These are phyloP conservation scores for Strigamia crassipes DNA, from an alignment of 2,888 invertebrate genomes.

Conservation along the genomic window DNA sequence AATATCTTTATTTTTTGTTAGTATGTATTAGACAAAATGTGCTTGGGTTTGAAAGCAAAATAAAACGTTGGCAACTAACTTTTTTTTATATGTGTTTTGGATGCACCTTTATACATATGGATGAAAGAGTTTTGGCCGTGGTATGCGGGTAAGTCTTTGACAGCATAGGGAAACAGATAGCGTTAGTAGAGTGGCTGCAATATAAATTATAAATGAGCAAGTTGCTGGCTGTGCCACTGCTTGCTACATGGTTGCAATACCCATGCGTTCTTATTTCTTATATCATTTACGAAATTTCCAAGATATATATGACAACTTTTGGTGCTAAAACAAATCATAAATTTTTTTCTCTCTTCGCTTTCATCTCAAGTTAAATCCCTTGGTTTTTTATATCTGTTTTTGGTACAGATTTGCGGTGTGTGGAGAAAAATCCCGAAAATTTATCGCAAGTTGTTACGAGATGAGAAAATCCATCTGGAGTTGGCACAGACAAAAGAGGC, in stretches of 20 bases:
- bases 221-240: neutral
- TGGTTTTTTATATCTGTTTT: neutral
- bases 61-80: neutral
- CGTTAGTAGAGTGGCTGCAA: neutral
- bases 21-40: too few relatives aligned
- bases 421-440: conserved; percentile 85
- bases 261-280: neutral
- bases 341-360: conserved; percentile 27
- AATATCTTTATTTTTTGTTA: neutral
- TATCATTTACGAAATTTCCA: neutral
- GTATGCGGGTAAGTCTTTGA: neutral
- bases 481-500: conserved; percentile 57
- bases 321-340: conserved; percentile 29
- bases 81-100: neutral
- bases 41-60: too few relatives aligned
- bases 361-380: conserved; percentile 17
- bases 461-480: conserved; percentile 51
- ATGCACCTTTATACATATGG: neutral
- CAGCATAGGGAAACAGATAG: neutral
- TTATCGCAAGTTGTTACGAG: conserved; percentile 67
- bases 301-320: conserved; percentile 10
- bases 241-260: conserved; percentile 1
- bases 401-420: conserved; percentile 72
- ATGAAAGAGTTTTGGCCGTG: neutral
- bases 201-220: conserved; percentile 24